Percentiles rank a stretch among this genome's conserved stretches.
These are phyloP conservation scores for Hemichromis elongatus DNA, from an alignment of 2,113 vertebrate species.

Conservation along the genomic window DNA sequence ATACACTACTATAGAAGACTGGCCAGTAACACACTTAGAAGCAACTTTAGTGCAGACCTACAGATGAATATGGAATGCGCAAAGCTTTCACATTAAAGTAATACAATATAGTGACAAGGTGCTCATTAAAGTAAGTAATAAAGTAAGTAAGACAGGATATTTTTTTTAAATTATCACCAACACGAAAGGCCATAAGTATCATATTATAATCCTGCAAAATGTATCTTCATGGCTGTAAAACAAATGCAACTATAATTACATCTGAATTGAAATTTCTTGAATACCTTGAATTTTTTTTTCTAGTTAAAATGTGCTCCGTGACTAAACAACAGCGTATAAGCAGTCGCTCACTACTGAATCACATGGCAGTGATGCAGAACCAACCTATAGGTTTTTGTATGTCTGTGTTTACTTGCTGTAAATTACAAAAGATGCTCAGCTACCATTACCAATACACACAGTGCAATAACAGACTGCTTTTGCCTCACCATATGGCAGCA, in stretches of 20 bases:
- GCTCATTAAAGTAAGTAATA: background rate
- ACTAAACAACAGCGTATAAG: background rate
- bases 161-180: background rate
- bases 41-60: too few species aligned
- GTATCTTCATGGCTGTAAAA: background rate
- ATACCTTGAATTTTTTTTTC: background rate
- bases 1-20: background rate
- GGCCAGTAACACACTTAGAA: background rate
- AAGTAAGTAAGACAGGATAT: background rate
- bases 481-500: conserved; percentile 24
- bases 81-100: background rate
- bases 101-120: background rate
- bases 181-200: rapidly evolving
- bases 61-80: too few species aligned
- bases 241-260: background rate
- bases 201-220: background rate
- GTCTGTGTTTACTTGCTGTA: background rate
- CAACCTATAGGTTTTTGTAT: background rate
- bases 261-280: background rate
- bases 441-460: background rate
- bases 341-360: background rate
- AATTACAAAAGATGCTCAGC: background rate
- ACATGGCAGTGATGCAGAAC: background rate
- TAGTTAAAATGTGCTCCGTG: background rate
- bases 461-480: conserved; percentile 12